phyloP scores from a whole-genome alignment of 2,888 invertebrate species.

The Hymenopus coronatus region DNA sequence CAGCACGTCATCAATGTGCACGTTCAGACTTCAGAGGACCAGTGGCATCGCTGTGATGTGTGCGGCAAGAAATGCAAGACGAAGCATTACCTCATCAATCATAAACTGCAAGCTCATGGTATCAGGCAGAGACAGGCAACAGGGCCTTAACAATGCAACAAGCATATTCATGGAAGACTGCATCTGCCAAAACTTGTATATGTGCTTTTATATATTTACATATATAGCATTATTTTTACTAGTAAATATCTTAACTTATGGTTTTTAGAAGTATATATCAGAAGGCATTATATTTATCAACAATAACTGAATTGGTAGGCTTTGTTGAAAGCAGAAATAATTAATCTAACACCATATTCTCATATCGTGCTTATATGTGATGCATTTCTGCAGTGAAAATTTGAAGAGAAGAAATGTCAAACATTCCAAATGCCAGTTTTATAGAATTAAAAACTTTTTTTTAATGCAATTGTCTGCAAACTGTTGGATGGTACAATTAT shows the following conservation, averaged over 20 bases:
- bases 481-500: no score
- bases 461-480: no score
- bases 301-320: not conserved
- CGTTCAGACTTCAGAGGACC: conserved; percentile 45
- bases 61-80: conserved; percentile 39
- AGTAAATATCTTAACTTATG: not conserved
- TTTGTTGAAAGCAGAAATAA: not conserved
- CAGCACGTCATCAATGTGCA: conserved; percentile 69
- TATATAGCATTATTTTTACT: not conserved
- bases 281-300: not conserved
- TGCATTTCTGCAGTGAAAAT: not conserved
- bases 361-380: not conserved
- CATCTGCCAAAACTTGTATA: not conserved
- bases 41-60: conserved; percentile 49
- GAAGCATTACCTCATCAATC: conserved; percentile 38
- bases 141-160: conserved; percentile 1
- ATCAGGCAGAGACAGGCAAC: conserved; percentile 30
- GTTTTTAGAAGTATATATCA: not conserved
- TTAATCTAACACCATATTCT: not conserved
- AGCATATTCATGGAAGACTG: not conserved
- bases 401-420: not conserved
- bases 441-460: no score
- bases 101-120: conserved; percentile 38
- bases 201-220: not conserved
- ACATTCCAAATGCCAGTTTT: no score